Evolutionary conservation across 2,888 invertebrate genomes (phyloP), one percentile per base, ranked within the genome.

Genomic region (Meteorus cinctellus): DNA sequence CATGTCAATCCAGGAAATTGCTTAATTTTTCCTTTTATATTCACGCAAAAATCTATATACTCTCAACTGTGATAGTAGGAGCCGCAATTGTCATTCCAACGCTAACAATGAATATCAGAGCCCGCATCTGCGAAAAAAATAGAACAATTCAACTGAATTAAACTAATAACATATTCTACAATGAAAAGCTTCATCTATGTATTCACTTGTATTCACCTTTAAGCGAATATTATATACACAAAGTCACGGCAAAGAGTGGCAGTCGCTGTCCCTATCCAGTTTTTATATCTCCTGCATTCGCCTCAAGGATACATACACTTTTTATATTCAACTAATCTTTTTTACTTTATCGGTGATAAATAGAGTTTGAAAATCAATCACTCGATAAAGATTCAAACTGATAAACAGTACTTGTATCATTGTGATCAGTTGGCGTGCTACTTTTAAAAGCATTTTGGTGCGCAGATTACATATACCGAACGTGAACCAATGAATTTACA

Each of bases 41-140:
- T 8, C 27, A 24, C 27, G 6, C 14, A 5, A 31, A 29, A 19
- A 24, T 24, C 12, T n/a, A 41, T 1, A 41, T 34, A 65, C 65
- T 65, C 1, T 65, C 65, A 34, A 41, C n/a, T 19, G 41, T 24
- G 36, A 6, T 19, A n/a, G 19, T 24, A 1, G 31, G 0, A 6
- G n/a, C 6, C 1, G 55, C 10, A n/a, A 59, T 5, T 2, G 69
- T 59, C 34, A 70, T n/a, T 10, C 34, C 29, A 5, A 55, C 19
- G 19, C 14, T 4, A 55, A 34, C 8, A 6, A 51, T 19, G 0
- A 70, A 24, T 16, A n/a, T 27, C 0, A 55, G 0, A 16, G 19
- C 12, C 19, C 16, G 45, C 41, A 63, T 72, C 63, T 63, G 36
- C 2, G 14, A 63, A 48, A 72, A 55, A 24, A 24, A 24, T 34